phyloP scores from a whole-genome alignment of 2,113 vertebrate genomes.

The Ceyx melanurus region DNA sequence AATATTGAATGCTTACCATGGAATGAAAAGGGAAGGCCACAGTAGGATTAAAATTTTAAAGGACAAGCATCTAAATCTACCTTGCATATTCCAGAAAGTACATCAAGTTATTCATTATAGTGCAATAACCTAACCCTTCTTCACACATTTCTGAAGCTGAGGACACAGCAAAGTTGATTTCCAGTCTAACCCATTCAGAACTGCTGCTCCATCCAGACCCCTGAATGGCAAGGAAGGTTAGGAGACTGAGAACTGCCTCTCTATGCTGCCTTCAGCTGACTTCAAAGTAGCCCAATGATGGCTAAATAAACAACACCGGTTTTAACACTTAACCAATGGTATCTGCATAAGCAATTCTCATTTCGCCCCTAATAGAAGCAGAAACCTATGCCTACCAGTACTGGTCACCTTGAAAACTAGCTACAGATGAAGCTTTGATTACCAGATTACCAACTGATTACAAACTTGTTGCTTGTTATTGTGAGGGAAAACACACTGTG shows the following conservation, averaged over 20 bases:
- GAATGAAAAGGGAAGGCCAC: background rate
- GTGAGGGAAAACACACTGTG: background rate
- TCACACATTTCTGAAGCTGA: background rate
- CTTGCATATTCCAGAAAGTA: background rate
- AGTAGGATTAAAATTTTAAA: background rate
- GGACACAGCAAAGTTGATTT: background rate
- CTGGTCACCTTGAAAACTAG: background rate
- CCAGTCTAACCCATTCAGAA: background rate
- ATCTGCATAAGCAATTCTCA: background rate
- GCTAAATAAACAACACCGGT: background rate
- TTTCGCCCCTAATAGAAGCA: background rate
- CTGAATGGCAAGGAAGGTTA: background rate
- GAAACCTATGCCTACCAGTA: background rate
- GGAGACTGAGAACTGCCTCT: background rate
- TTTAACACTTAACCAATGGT: background rate
- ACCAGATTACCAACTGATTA: too few relatives aligned
- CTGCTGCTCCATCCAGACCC: background rate
- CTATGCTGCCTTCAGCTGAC: rapidly evolving
- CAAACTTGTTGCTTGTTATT: background rate
- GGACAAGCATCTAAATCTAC: background rate
- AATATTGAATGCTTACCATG: background rate
- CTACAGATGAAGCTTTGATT: background rate
- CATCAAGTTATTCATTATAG: background rate
- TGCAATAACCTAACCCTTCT: background rate
- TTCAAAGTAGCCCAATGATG: background rate